phyloP scores from a whole-genome alignment of 2,888 invertebrate genomes.

The Azorinus chamasolen region DNA sequence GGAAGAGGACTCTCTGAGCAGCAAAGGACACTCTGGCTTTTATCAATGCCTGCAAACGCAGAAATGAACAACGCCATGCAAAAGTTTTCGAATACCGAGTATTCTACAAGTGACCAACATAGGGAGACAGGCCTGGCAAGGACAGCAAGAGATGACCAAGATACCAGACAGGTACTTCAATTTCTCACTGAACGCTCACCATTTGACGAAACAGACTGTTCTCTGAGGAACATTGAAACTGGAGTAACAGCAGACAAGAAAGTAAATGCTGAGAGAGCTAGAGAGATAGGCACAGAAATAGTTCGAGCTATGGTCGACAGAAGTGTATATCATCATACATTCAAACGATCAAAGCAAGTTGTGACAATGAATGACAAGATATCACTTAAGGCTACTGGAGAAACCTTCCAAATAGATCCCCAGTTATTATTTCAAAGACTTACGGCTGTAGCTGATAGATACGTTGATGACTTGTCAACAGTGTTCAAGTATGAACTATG shows the following conservation, averaged over 20 bases:
- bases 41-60: slow-evolving; percentile 34
- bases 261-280: slow-evolving; percentile 17
- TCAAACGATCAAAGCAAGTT: slow-evolving; percentile 4
- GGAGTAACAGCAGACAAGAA: not conserved
- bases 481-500: slow-evolving; percentile 61
- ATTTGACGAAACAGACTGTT: not conserved
- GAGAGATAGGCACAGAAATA: not conserved
- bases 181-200: too few relatives aligned
- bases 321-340: not conserved
- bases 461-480: not conserved
- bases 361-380: too few relatives aligned
- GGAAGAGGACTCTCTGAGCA: slow-evolving; percentile 29
- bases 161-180: not conserved
- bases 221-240: slow-evolving; percentile 8
- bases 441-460: not conserved
- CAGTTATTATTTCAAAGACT: too few relatives aligned
- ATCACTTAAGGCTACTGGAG: too few relatives aligned
- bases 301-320: slow-evolving; percentile 5
- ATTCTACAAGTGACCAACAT: slow-evolving; percentile 21
- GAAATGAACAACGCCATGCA: slow-evolving; percentile 41
- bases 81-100: slow-evolving; percentile 1
- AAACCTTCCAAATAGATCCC: too few relatives aligned
- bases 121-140: not conserved
- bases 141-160: not conserved
- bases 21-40: slow-evolving; percentile 36